Conservation (phyloP, 2,888 invertebrate genomes). For the Chironomus tentans region DNA sequence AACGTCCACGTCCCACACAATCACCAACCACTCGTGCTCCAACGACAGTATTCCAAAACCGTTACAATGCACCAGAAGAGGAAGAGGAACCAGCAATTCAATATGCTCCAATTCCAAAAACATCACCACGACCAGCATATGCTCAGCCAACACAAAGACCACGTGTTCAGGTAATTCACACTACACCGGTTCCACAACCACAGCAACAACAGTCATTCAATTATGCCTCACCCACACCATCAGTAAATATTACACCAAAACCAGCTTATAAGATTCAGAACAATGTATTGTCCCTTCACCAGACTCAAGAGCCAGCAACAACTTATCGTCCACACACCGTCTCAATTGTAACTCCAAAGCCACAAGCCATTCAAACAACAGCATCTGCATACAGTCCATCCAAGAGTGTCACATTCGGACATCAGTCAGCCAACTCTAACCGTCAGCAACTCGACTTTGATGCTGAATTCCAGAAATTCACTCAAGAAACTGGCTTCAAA, state of each 20-base stretch:
- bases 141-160: conserved; percentile 34
- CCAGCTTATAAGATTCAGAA: conserved; percentile 46
- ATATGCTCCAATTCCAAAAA: conserved; percentile 30
- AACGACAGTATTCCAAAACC: conserved; percentile 63
- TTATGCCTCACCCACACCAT: conserved; percentile 37
- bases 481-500: conserved; percentile 52
- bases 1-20: conserved; percentile 43
- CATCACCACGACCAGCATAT: conserved; percentile 37
- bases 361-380: conserved; percentile 39
- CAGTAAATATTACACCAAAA: conserved; percentile 53
- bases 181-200: conserved; percentile 41
- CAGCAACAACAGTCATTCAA: conserved; percentile 29
- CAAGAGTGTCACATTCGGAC: conserved; percentile 31
- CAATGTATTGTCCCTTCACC: conserved; percentile 31
- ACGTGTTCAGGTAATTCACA: conserved; percentile 39
- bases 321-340: conserved; percentile 57
- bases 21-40: conserved; percentile 45
- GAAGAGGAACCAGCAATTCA: conserved; percentile 48
- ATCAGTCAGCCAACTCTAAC: background rate
- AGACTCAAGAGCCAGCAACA: conserved; percentile 53
- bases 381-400: conserved; percentile 29
- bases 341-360: conserved; percentile 50
- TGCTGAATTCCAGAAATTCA: conserved; percentile 65
- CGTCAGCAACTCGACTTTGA: conserved; percentile 50
- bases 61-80: conserved; percentile 55